Evolutionary conservation across 2,113 vertebrate genomes (phyloP), one percentile per base, ranked within the genome.

Genomic region (Pelobates fuscus): DNA sequence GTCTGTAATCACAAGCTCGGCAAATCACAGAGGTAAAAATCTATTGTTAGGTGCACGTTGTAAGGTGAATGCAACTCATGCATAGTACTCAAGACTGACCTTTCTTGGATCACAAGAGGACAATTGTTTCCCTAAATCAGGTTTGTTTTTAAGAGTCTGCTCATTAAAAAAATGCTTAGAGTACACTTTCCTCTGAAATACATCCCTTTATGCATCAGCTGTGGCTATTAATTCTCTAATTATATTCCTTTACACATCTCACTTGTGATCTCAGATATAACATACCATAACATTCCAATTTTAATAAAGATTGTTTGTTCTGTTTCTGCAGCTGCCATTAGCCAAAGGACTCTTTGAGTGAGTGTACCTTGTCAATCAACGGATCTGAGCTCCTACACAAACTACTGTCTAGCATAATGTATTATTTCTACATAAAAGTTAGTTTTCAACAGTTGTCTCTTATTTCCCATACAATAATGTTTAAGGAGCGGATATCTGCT

Each of bases 181-280:
- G 52, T 66, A 85, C 78, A 43, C 64, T 80, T 78, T 82, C 77
- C 59, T 43, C 79, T 71, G 80, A 87, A 89, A 86, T 80, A 32
- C 87, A 69, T 86, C 41, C 75, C 81, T 88, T 89, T 84, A 78
- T 82, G 79, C 55, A 72, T 61, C 78, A 83, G 66, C 49, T 83
- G 82, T 84, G 79, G 54, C 77, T 55, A 83, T 88, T 88, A 90
- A 89, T 89, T 79, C 79, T 84, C 84, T 89, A 88, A 87, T 89
- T 88, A 81, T 80, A 59, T 84, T 84, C 67, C 79, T 84, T 81
- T 11, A 73, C 83, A 64, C 81, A 80, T 82, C 88, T 86, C 84
- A 88, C 86, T 87, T 86, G 86, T 87, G 79, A 86, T 87, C 82
- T 86, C 79, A 71, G 80, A 24, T 72, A 77, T 67, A 80, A 87